These are phyloP conservation scores for Drosophila sp. DNA, from an alignment of 1,140 invertebrate genomes.

Conservation along the genomic window DNA sequence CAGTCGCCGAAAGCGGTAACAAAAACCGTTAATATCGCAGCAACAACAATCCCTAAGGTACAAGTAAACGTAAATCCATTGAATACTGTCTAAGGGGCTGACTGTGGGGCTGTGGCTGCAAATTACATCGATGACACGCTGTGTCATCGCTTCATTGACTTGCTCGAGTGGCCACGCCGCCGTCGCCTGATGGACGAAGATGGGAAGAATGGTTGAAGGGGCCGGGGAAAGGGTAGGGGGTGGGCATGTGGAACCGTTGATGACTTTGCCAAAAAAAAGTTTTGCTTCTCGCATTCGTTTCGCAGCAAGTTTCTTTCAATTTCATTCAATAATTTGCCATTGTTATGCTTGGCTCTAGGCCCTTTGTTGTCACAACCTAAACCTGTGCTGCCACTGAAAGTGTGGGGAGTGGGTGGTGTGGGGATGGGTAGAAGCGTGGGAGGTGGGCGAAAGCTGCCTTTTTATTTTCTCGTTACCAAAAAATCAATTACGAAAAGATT, in stretches of 20 bases:
- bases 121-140: constrained; percentile 75
- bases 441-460: constrained; percentile 10
- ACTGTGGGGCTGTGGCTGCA: constrained; percentile 37
- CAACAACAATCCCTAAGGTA: constrained; percentile 47
- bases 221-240: not conserved
- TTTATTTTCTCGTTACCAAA: constrained; percentile 31
- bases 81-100: constrained; percentile 28
- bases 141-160: constrained; percentile 70
- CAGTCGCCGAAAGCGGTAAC: constrained; percentile 58
- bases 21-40: constrained; percentile 59
- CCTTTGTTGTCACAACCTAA: constrained; percentile 20
- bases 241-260: not conserved
- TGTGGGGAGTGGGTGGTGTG: not conserved
- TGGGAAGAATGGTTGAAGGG: not conserved
- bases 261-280: constrained; percentile 34
- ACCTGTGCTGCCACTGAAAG: not conserved
- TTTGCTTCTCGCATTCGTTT: constrained; percentile 18
- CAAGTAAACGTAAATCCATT: constrained; percentile 42
- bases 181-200: constrained; percentile 2
- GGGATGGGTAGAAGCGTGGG: not conserved
- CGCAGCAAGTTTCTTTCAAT: constrained; percentile 12
- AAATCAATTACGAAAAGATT: constrained; percentile 39
- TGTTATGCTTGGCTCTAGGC: constrained; percentile 26
- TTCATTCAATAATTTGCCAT: constrained; percentile 38
- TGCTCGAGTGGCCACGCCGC: constrained; percentile 33